A percentile compares a stretch with the other conserved stretches of the same genome.
These are phyloP conservation scores for Anhinga anhinga DNA, from an alignment of 2,113 vertebrate genomes.

Conservation along the genomic window DNA sequence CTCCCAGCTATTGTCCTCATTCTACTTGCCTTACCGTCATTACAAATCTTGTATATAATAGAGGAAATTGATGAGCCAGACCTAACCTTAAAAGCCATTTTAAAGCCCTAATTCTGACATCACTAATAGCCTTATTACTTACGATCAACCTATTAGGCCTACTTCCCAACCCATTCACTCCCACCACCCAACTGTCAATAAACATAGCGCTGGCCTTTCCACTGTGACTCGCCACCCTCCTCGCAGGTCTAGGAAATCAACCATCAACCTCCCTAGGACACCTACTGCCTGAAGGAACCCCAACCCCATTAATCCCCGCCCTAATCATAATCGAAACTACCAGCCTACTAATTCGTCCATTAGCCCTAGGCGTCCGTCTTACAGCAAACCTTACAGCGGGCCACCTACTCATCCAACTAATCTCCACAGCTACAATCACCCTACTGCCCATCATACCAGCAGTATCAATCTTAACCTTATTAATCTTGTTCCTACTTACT, in stretches of 20 bases:
- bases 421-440: not conserved
- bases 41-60: too few relatives aligned
- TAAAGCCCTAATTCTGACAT: not conserved
- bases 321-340: not conserved
- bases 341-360: not conserved
- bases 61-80: too few relatives aligned
- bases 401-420: not conserved
- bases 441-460: not conserved
- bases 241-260: not conserved
- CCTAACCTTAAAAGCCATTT: too few relatives aligned
- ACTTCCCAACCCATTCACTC: not conserved
- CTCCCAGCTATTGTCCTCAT: too few relatives aligned
- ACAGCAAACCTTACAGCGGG: not conserved
- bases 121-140: accelerated
- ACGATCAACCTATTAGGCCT: accelerated
- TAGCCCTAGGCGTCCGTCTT: not conserved
- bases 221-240: not conserved
- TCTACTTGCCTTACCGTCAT: too few relatives aligned
- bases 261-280: not conserved
- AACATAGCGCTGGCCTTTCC: not conserved
- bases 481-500: not conserved
- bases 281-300: not conserved
- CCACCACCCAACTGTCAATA: not conserved
- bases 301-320: not conserved
- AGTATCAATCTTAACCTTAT: not conserved